Evolutionary conservation across 2,888 invertebrate genomes (phyloP).

Genomic region (Drosophila kuntzei): DNA sequence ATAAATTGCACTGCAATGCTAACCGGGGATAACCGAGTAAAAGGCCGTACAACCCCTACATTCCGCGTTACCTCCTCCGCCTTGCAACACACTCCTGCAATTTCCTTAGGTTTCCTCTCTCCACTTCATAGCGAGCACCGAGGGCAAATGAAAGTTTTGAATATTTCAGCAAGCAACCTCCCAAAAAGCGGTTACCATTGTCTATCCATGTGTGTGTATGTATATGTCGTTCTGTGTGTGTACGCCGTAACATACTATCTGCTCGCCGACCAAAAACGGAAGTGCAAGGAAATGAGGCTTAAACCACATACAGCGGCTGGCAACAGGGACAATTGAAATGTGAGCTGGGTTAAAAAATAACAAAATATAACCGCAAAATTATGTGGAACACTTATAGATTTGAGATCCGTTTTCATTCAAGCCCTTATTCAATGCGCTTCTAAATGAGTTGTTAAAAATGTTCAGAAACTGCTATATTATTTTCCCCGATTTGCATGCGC

Average conservation of each 20-base stretch:
- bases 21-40: slow-evolving; percentile 69
- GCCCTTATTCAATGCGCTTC: neutral
- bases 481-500: slow-evolving; percentile 53
- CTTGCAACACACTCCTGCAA: slow-evolving; percentile 10
- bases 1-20: slow-evolving; percentile 70
- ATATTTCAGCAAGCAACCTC: slow-evolving; percentile 65
- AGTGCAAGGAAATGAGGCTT: slow-evolving; percentile 78
- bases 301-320: slow-evolving; percentile 68
- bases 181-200: slow-evolving; percentile 65
- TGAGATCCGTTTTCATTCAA: neutral
- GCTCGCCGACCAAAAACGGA: slow-evolving; percentile 66
- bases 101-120: slow-evolving; percentile 28
- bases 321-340: slow-evolving; percentile 69
- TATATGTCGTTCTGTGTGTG: slow-evolving; percentile 11
- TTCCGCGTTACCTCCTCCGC: neutral
- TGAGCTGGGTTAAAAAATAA: slow-evolving; percentile 46
- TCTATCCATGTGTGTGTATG: slow-evolving; percentile 47
- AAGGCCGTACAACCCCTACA: slow-evolving; percentile 53
- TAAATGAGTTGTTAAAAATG: slow-evolving; percentile 49
- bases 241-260: slow-evolving; percentile 44
- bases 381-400: slow-evolving; percentile 51
- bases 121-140: slow-evolving; percentile 54
- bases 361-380: slow-evolving; percentile 51
- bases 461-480: slow-evolving; percentile 53
- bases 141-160: slow-evolving; percentile 77